A percentile compares a stretch with the other conserved stretches of the same genome.
These are phyloP conservation scores for Ooceraea biroi DNA, from an alignment of 1,140 invertebrate genomes.

Conservation along the genomic window DNA sequence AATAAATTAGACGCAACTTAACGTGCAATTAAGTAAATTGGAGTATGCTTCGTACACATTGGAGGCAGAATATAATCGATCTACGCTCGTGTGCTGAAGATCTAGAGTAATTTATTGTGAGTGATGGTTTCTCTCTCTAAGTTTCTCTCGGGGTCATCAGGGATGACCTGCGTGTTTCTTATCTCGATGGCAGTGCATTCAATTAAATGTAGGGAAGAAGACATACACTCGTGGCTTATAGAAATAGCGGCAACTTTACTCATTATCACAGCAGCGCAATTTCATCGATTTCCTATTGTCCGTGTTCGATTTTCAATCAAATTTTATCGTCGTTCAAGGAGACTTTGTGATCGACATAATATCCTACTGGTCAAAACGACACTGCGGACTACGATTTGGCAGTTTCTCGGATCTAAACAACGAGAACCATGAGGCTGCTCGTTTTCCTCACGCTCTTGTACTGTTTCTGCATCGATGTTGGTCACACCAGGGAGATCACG, in stretches of 20 bases:
- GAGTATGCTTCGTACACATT: slow-evolving; percentile 5
- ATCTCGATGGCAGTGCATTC: slow-evolving; percentile 69
- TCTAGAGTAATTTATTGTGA: slow-evolving; percentile 54
- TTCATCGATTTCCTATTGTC: slow-evolving; percentile 11
- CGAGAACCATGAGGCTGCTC: slow-evolving; percentile 70
- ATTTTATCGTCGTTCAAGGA: too few relatives aligned
- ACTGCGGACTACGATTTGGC: not conserved
- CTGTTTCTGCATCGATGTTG: slow-evolving; percentile 54
- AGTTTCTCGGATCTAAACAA: slow-evolving; percentile 1
- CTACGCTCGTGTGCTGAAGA: slow-evolving; percentile 5
- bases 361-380: not conserved
- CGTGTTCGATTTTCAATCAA: not conserved
- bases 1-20: slow-evolving; percentile 4
- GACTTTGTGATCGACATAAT: too few relatives aligned
- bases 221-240: slow-evolving; percentile 33
- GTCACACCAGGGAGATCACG: slow-evolving; percentile 76
- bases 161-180: slow-evolving; percentile 72
- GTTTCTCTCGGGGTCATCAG: slow-evolving; percentile 70
- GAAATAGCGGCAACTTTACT: slow-evolving; percentile 25
- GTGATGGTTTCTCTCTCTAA: slow-evolving; percentile 58
- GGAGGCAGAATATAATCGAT: not conserved
- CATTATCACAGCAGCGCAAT: slow-evolving; percentile 1
- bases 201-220: slow-evolving; percentile 65
- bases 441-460: slow-evolving; percentile 64
- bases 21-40: slow-evolving; percentile 24